Evolutionary conservation across 2,888 invertebrate species (phyloP).

Genomic region (Hydroisotoma schaefferi): DNA sequence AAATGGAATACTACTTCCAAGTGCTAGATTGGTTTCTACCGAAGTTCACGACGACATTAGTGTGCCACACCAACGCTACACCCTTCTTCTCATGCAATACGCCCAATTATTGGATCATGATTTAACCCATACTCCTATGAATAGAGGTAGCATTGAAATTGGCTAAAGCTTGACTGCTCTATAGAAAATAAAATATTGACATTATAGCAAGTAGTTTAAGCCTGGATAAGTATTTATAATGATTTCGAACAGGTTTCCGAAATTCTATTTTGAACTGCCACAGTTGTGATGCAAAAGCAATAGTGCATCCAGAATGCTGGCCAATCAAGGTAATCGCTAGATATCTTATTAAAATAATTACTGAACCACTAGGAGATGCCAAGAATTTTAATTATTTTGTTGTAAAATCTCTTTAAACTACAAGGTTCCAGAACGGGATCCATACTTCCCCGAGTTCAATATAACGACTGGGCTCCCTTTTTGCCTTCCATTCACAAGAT

Average conservation of each 20-base stretch:
- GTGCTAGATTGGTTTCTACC: constrained; percentile 55
- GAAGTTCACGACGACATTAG: constrained; percentile 55
- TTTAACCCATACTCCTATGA: constrained; percentile 58
- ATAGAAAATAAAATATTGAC: not conserved
- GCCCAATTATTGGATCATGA: constrained; percentile 61
- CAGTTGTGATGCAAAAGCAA: constrained; percentile 55
- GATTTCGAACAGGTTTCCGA: constrained; percentile 52
- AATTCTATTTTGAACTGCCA: constrained; percentile 55
- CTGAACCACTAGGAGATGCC: too few relatives aligned
- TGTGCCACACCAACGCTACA: constrained; percentile 55
- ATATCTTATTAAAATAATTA: too few relatives aligned
- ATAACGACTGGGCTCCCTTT: constrained; percentile 53
- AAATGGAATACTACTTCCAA: constrained; percentile 52
- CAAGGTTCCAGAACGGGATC: constrained; percentile 55
- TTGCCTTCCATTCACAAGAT: constrained; percentile 58
- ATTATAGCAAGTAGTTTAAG: too few relatives aligned
- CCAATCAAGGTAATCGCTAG: constrained; percentile 54
- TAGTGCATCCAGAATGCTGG: constrained; percentile 57
- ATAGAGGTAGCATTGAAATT: too few relatives aligned
- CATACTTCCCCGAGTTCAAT: constrained; percentile 55
- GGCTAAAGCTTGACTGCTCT: too few relatives aligned
- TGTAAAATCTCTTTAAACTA: not conserved
- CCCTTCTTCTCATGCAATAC: constrained; percentile 59
- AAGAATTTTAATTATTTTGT: too few relatives aligned
- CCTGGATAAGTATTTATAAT: too few relatives aligned